phyloP scores from a whole-genome alignment of 2,113 vertebrate species.

The Platichthys stellatus region DNA sequence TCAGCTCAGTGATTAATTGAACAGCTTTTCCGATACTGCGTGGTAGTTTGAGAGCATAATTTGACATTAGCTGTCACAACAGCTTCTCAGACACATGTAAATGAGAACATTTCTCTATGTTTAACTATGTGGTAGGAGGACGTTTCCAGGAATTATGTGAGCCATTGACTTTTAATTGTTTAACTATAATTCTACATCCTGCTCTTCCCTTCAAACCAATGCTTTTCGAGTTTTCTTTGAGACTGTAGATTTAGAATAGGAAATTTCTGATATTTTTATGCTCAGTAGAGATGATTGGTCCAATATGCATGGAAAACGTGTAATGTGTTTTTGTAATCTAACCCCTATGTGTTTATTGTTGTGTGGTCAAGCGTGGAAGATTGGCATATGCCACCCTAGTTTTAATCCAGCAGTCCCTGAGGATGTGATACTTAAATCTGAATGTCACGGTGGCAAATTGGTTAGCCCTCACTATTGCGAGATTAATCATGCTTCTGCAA shows the following conservation, averaged over 20 bases:
- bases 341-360: not conserved
- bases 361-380: not conserved
- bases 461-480: constrained; percentile 18
- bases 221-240: not conserved
- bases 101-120: constrained; percentile 34
- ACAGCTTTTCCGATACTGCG: constrained; percentile 24
- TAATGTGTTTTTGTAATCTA: not conserved
- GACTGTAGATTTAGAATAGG: not conserved
- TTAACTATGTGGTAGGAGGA: constrained; percentile 35
- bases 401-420: constrained; percentile 1
- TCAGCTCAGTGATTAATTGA: constrained; percentile 23
- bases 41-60: constrained; percentile 40
- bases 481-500: constrained; percentile 46
- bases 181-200: not conserved
- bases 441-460: constrained; percentile 9
- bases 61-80: constrained; percentile 51
- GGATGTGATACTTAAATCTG: constrained; percentile 30
- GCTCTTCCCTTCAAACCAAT: not conserved
- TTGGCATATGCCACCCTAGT: not conserved
- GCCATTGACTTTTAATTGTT: constrained; percentile 15
- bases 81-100: constrained; percentile 26
- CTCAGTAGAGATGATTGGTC: not conserved
- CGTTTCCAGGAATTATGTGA: constrained; percentile 16
- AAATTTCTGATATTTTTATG: not conserved
- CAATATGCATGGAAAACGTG: not conserved